Conservation (phyloP, 1,140 invertebrate genomes). For the Spodoptera litura region DNA sequence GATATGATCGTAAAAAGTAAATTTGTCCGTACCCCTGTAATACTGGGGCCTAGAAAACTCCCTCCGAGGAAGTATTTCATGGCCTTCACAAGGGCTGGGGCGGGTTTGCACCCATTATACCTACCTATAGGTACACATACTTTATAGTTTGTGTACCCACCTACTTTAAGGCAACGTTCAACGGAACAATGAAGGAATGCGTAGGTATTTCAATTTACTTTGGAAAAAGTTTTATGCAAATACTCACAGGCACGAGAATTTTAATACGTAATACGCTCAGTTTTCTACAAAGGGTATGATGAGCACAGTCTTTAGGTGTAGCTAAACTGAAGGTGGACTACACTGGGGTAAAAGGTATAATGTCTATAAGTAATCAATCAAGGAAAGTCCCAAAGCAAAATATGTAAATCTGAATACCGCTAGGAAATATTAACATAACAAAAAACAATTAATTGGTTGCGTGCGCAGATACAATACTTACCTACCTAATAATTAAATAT, state of each 20-base stretch:
- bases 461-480: neutral
- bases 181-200: too few species aligned
- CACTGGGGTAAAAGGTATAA: too few species aligned
- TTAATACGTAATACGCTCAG: neutral
- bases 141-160: neutral
- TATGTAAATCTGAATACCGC: too few species aligned
- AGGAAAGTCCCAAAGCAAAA: too few species aligned
- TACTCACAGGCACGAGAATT: neutral
- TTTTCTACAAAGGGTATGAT: too few species aligned
- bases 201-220: conserved; percentile 2
- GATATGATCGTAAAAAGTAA: conserved; percentile 46
- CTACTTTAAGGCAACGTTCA: neutral
- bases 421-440: too few species aligned
- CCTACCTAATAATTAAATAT: conserved; percentile 10
- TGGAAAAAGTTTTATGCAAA: neutral
- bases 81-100: conserved; percentile 43
- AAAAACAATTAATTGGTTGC: neutral
- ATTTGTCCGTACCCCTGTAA: conserved; percentile 47
- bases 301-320: too few species aligned
- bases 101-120: conserved; percentile 24
- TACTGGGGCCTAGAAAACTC: conserved; percentile 31
- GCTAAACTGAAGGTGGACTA: too few species aligned
- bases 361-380: too few species aligned
- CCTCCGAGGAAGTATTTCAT: conserved; percentile 33
- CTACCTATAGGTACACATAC: neutral